Percentiles rank a stretch among this genome's conserved stretches.
These are phyloP conservation scores for Podarcis raffonei DNA, from an alignment of 2,113 vertebrate genomes.

Conservation along the genomic window DNA sequence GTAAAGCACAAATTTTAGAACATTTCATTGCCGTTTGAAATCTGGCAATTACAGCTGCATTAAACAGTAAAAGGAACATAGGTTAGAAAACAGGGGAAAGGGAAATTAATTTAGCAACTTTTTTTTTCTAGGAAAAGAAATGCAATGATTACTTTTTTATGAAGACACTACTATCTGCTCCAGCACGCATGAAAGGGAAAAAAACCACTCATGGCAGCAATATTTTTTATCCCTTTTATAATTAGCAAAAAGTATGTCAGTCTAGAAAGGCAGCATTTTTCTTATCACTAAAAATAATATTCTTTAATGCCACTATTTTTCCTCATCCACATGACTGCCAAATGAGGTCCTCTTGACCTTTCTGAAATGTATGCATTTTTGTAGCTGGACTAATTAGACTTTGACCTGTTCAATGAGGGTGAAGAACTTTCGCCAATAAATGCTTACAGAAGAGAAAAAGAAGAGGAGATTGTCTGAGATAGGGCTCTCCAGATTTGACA, in stretches of 20 bases:
- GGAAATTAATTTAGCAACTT: conserved; percentile 46
- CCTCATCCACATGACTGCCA: conserved; percentile 58
- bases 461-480: conserved; percentile 37
- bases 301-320: conserved; percentile 60
- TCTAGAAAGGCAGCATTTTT: conserved; percentile 67
- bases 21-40: conserved; percentile 58
- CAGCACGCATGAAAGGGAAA: conserved; percentile 61
- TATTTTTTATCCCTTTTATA: conserved; percentile 52
- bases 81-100: conserved; percentile 51
- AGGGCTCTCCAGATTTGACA: conserved; percentile 22
- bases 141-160: conserved; percentile 65
- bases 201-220: conserved; percentile 56
- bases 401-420: conserved; percentile 37
- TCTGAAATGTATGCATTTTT: conserved; percentile 64
- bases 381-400: conserved; percentile 66
- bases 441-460: conserved; percentile 50
- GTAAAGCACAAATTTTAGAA: conserved; percentile 41
- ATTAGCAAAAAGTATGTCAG: conserved; percentile 70
- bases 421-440: conserved; percentile 51
- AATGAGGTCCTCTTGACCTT: conserved; percentile 65
- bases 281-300: conserved; percentile 69
- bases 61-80: conserved; percentile 55
- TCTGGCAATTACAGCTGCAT: conserved; percentile 51
- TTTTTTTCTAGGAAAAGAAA: conserved; percentile 33
- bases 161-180: conserved; percentile 59